Base-by-base conservation (phyloP, 2,888 invertebrate genomes). In the Ctena decussata region DNA sequence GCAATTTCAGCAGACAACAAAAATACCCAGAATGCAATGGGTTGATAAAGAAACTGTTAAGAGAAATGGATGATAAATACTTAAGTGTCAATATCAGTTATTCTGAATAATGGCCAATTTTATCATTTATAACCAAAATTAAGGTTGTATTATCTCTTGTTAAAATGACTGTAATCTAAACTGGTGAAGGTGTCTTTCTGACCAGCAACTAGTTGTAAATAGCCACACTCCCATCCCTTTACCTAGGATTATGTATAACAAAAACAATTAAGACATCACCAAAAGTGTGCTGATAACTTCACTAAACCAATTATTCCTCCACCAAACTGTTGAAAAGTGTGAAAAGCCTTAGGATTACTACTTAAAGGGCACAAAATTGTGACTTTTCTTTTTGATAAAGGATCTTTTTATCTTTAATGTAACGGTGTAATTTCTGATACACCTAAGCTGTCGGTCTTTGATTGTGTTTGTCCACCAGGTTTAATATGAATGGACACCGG, bases 401-500 rank as follows among this genome's bases (percentile, higher is more conserved):
- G 65, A 65, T 32, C 65, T 65, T 65, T 65, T 21, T 35, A 65
- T 32, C 57, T 57, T 21, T 11, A 32, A 30, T 65, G 24, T 35
- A 65, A 35, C 21, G 21, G 65, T 65, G 65, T 65, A 65, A 65
- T 65, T 32, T 65, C 21, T 18, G 65, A 32, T 65, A 39, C 73
- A 46, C 24, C 27, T 49, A 41, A 44, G 49, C 18, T 37, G 21
- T 49, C 30, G 3, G 18, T 32, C 44, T 75, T 53, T 37, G 75
- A 53, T 37, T 53, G 75, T 75, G 39, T 53, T 32, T 53, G 27
- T 44, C 49, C 70, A 12, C 41, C 5, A 79, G 87, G 81, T 85
- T 79, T 77, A 76, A 81, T 88, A 83, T 81, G 81, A 81, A 83
- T 81, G 70, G 77, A 71, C 75, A 69, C 37, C n/a, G 39, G 35